Evolutionary conservation across 2,113 vertebrate genomes (phyloP), one percentile per base, ranked within the genome.

Genomic region (Bambusicola thoracicus): DNA sequence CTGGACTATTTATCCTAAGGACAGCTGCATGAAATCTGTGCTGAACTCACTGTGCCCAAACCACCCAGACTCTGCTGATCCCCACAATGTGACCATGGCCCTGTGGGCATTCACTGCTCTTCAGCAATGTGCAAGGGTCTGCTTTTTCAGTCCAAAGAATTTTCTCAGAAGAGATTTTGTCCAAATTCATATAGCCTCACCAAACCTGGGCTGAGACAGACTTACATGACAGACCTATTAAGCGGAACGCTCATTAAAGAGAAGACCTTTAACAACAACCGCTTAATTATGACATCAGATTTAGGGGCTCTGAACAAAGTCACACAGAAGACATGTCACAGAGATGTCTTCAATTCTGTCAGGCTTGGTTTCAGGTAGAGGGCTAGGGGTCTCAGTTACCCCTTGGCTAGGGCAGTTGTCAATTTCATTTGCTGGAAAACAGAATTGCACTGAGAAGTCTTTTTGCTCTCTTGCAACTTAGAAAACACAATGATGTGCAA

Each of bases 71-170:
- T 34, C 46, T 46, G 43, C 18, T 38, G 10, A 0, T 38, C 62
- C 61, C n/a, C 15, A 13, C 14, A 2, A 0, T 8, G 11, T 3
- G 30, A 65, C 4, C 46, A n/a, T 1, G 56, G 13, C 14, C 65
- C 0, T 4, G 10, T 0, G 6, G 19, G 24, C 19, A 25, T 20
- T 58, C 34, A 36, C 15, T 16, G 53, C 46, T 40, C 5, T 34
- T 67, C 38, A 59, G 41, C 17, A 29, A 32, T 0, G 0, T 24
- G 27, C 22, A 62, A n/a, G 22, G 24, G 30, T 29, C 11, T 30
- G 43, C 38, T 19, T 19, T 19, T 19, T 48, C 13, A n/a, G 22
- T 10, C 27, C 41, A 80, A 85, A 76, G 8, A 18, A 55, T 10
- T 55, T 16, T 30, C 29, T 55, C 53, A 16, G 51, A 53, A 40